Evolutionary conservation across 2,888 invertebrate genomes (phyloP), one percentile per base, ranked within the genome.

Genomic region (Eurois occulta): DNA sequence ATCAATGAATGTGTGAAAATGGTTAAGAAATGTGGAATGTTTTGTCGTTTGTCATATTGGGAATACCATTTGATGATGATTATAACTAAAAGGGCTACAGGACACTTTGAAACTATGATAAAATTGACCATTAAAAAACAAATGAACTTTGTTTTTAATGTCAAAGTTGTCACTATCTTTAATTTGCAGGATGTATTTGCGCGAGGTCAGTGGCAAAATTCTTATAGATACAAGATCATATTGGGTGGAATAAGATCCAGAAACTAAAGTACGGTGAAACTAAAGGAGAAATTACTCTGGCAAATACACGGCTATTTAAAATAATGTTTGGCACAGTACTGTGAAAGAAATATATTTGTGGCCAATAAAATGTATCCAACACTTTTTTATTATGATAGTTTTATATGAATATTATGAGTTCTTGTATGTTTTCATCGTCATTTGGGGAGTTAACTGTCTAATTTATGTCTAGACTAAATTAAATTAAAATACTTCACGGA

Each of bases 371-470:
- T 72, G 18, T 65, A 72, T 72, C 67, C 55, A 75, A 38, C 41
- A 67, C 55, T 70, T 72, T 83, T 87, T 86, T 81, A 86, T 81
- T 78, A 80, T 86, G 86, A 86, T 79, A 84, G 84, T 88, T 87
- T 87, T 80, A 81, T 88, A 66, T 38, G 78, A 80, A 68, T 77
- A 58, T 86, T 70, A 84, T 83, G 78, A 74, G 73, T 78, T 74
- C 71, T 43, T 71, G 32, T 74, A 75, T 70, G 73, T 78, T 76
- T 74, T 81, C 62, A 70, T 66, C 67, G 38, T 75, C 46, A 71
- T 79, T 75, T 58, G 38, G 18, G 5, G 67, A 48, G 68, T 81
- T 72, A 75, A 68, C 65, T 72, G 11, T 69, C 32, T 74, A 64
- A 78, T 86, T 84, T 86, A 86, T 78, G 64, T 67, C 65, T 38